Evolutionary conservation across 2,888 invertebrate species (phyloP).

Genomic region (Hypomecis atomaria): DNA sequence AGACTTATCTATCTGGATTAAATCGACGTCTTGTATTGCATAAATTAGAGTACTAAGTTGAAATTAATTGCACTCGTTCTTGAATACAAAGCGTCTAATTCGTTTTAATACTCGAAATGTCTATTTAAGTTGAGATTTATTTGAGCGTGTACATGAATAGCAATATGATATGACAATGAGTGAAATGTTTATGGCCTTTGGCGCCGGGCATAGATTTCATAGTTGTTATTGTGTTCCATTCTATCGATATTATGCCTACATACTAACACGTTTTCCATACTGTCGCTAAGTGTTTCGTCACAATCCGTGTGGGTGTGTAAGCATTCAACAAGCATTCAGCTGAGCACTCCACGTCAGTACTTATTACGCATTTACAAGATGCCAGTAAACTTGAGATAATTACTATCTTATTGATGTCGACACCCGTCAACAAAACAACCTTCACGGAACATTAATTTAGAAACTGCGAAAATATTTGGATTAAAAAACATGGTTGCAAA

Average conservation of each 20-base stretch:
- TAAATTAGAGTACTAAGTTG: conserved; percentile 18
- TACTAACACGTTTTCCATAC: conserved; percentile 42
- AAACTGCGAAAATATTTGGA: conserved; percentile 42
- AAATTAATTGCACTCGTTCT: conserved; percentile 10
- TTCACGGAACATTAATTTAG: conserved; percentile 53
- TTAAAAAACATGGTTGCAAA: conserved; percentile 32
- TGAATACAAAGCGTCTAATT: conserved; percentile 17
- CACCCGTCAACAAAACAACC: conserved; percentile 59
- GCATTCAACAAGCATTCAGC: conserved; percentile 45
- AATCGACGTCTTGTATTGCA: conserved; percentile 10
- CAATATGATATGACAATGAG: conserved; percentile 39
- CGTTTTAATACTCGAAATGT: neutral
- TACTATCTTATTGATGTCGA: conserved; percentile 49
- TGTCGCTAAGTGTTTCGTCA: conserved; percentile 60
- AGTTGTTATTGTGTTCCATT: conserved; percentile 10
- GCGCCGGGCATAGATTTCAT: conserved; percentile 19
- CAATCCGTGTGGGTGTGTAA: conserved; percentile 52
- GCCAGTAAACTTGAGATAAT: conserved; percentile 66
- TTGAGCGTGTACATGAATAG: conserved; percentile 16
- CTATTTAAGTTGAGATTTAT: conserved; percentile 4
- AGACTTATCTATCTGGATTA: conserved; percentile 18
- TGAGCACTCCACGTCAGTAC: conserved; percentile 34
- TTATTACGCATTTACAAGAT: conserved; percentile 56
- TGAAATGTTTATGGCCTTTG: conserved; percentile 37
- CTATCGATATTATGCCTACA: conserved; percentile 11